Base-by-base conservation (phyloP, 2,888 invertebrate genomes). In the Polymixis flavicincta region DNA sequence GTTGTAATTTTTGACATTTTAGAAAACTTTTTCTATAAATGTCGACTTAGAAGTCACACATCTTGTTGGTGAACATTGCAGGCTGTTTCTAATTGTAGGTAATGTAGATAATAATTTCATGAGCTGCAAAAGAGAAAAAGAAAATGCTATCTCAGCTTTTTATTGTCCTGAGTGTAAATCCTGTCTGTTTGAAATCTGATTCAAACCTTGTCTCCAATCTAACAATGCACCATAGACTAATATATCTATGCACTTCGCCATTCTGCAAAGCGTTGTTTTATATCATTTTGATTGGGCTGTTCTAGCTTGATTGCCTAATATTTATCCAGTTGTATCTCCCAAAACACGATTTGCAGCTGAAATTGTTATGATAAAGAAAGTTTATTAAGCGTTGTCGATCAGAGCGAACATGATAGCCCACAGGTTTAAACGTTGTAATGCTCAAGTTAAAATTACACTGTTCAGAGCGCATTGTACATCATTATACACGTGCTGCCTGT, bases 1-100 rank as follows among this genome's bases (percentile, higher is more conserved):
- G 76, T 76, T 82, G 80, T 82, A 80, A 85, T 84, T 83, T 85
- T 82, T 82, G 42, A 75, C 77, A 80, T 80, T 76, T 66, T 77
- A 73, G 54, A 37, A 68, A 76, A 74, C 65, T 79, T 71, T 76
- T 61, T 73, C 28, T 55, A 57, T 55, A 74, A 69, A 77, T 65
- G 32, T 73, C 63, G 42, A 71, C 73, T 72, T 61, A 17, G 37
- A 74, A 67, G 67, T 76, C 37, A 55, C 37, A 68, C 42, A 71
- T 71, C 37, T 67, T 66, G 59, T 69, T 59, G 11, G 60, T 57
- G 61, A 68, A 67, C 25, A 60, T 72, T 63, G 28, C 65, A 60
- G 59, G 25, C 50, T 37, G n/a, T n/a, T n/a, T n/a, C n/a, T n/a
- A n/a, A n/a, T n/a, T n/a, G n/a, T n/a, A n/a, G n/a, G n/a, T n/a